Conservation (phyloP, 2,888 invertebrate genomes). For the Netelia melanura region DNA sequence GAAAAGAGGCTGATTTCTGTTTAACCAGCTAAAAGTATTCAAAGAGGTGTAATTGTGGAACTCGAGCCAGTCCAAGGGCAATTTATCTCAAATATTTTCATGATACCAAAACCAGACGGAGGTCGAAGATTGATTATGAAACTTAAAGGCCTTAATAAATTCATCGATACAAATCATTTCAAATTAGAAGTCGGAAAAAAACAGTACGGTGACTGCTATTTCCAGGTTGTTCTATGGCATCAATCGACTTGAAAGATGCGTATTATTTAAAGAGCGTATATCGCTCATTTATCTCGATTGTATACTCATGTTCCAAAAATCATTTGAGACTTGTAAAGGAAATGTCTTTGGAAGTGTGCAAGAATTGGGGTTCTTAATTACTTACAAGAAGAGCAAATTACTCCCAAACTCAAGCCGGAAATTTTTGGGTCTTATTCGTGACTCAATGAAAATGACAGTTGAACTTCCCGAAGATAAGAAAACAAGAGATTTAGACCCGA, state of each 20-base stretch:
- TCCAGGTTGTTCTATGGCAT: constrained; percentile 27
- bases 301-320: constrained; percentile 53
- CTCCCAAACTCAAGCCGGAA: constrained; percentile 15
- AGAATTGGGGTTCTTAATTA: constrained; percentile 56
- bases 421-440: too few species aligned
- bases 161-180: not conserved
- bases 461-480: not conserved
- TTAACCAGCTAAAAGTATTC: not conserved
- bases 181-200: not conserved
- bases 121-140: not conserved
- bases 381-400: constrained; percentile 56
- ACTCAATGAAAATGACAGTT: too few species aligned
- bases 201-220: constrained; percentile 34
- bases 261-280: constrained; percentile 25
- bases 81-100: constrained; percentile 2
- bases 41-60: not conserved
- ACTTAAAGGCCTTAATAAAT: not conserved
- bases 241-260: constrained; percentile 31
- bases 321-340: not conserved
- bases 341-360: constrained; percentile 24
- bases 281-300: constrained; percentile 60
- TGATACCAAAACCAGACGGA: not conserved
- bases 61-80: not conserved
- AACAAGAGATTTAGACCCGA: not conserved
- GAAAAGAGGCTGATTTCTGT: constrained; percentile 25